Conservation (phyloP, 2,888 invertebrate species). For the Myopa testacea region DNA sequence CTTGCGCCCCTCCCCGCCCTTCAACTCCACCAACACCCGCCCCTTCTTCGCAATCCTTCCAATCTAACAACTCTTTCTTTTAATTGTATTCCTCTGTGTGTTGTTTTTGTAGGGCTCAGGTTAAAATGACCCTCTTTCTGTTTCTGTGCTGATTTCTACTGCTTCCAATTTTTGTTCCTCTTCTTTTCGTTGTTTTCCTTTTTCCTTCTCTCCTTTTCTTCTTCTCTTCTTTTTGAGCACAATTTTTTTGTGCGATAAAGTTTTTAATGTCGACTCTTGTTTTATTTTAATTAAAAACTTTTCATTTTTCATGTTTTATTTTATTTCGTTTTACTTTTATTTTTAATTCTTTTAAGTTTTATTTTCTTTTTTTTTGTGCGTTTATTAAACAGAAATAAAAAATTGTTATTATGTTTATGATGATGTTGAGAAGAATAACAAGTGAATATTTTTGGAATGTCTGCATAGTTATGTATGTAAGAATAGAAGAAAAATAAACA, state of each 20-base stretch:
- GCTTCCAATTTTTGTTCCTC: background rate
- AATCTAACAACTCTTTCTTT: background rate
- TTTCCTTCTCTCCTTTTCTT: background rate
- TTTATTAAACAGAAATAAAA: constrained; percentile 16
- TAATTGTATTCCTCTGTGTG: constrained; percentile 12
- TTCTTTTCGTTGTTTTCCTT: background rate
- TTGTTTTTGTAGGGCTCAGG: constrained; percentile 27
- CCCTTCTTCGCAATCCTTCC: background rate
- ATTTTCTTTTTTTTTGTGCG: constrained; percentile 19
- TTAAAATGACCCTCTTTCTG: constrained; percentile 15
- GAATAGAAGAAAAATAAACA: background rate
- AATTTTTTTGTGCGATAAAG: constrained; percentile 36
- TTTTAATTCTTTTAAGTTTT: constrained; percentile 29
- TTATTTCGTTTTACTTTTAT: constrained; percentile 33
- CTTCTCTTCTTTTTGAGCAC: background rate
- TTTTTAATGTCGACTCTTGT: constrained; percentile 46
- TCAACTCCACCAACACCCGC: background rate
- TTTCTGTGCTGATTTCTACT: background rate
- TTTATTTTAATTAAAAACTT: constrained; percentile 56
- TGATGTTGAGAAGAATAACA: constrained; percentile 20
- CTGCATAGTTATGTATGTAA: constrained; percentile 12
- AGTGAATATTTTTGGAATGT: constrained; percentile 29
- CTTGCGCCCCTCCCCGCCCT: constrained; percentile 29
- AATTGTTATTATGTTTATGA: constrained; percentile 7
- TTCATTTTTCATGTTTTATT: constrained; percentile 37